Base-by-base conservation (phyloP, 2,888 invertebrate genomes). In the Doris montereyensis region DNA sequence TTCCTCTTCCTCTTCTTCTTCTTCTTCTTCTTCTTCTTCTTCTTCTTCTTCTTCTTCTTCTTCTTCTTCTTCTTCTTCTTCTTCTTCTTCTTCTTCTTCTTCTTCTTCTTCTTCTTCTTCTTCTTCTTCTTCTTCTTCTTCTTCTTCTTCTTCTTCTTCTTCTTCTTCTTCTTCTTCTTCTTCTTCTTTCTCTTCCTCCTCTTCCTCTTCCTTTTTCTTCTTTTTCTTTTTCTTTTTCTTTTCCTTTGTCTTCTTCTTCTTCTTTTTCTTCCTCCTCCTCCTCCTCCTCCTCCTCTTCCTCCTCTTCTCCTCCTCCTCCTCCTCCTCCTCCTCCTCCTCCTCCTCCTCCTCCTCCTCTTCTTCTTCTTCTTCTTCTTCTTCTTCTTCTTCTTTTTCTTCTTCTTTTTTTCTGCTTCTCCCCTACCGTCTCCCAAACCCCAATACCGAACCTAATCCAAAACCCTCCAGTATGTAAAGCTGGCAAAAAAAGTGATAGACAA, bases 321-420 rank as follows among this genome's bases (percentile, higher is more conserved):
- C 34, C 34, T 32, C 17, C 28, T 26, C 26, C 17, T 67, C 24
- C 17, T 17, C 26, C 24, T 67, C 13, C 26, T 17, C 17, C 24
- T 26, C 28, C 52, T 32, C 52, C 24, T 26, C 13, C 34, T 32
- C 52, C 65, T 32, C 67, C 30, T 35, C 34, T 10, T 41, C 70
- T 52, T 71, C 80, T 34, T 35, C 60, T 24, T 73, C 67, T 30
- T 60, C 81, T 41, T 72, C 79, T 10, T 24, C 41, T 24, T 80
- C 72, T 28, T 28, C 57, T 24, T 74, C 77, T n/a, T 81, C 75
- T 21, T 32, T 76, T 21, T 78, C 77, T 17, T 71, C 62, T 10
- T 74, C 73, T 65, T 72, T 79, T 30, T 73, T 65, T 21, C 67
- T 70, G n/a, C 74, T 74, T 34, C 71, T 77, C 58, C 62, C 65